Base-by-base conservation (phyloP, 2,113 vertebrate species). In the Calcarius ornatus region DNA sequence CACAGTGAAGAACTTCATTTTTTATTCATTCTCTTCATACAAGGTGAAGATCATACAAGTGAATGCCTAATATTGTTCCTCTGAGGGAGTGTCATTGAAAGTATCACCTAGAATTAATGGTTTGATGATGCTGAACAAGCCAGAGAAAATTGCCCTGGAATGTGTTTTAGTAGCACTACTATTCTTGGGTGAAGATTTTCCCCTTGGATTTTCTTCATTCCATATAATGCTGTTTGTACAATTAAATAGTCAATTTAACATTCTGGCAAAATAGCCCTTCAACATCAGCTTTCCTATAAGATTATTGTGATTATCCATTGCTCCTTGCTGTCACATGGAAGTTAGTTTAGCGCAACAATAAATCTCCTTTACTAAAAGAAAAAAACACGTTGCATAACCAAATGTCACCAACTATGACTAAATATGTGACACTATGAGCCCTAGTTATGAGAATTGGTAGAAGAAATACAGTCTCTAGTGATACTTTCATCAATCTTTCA, bases 11-110 rank as follows among this genome's bases (percentile, higher is more conserved):
- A 97, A 94, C 96, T 98, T 98, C 96, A 98, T 98, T 98, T 98
- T 98, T 97, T 97, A 98, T 98, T 98, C 90, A 98, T 98, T 97
- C 92, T 97, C 88, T 98, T 98, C 97, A 97, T 97, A 97, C 96
- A 97, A 97, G 92, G 96, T 96, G 96, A 97, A 90, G 96, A 97
- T 97, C 97, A 96, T 95, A 95, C 95, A 96, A 97, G 94, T 86
- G 97, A 97, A 97, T 96, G 84, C 95, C 95, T 98, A 97, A 97
- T 97, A 94, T 92, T 97, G 72, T 95, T 57, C 94, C 94, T 97
- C 95, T 92, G 90, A 97, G 91, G 90, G 78, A 96, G 37, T 53
- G 81, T 96, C 93, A 91, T 86, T 37, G 53, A 94, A 94, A 95
- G 87, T 51, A 84, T 85, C 59, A 93, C 81, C 86, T 91, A 89